phyloP scores from a whole-genome alignment of 2,797 vertebrate genomes.

The Anolis apletophallus region DNA sequence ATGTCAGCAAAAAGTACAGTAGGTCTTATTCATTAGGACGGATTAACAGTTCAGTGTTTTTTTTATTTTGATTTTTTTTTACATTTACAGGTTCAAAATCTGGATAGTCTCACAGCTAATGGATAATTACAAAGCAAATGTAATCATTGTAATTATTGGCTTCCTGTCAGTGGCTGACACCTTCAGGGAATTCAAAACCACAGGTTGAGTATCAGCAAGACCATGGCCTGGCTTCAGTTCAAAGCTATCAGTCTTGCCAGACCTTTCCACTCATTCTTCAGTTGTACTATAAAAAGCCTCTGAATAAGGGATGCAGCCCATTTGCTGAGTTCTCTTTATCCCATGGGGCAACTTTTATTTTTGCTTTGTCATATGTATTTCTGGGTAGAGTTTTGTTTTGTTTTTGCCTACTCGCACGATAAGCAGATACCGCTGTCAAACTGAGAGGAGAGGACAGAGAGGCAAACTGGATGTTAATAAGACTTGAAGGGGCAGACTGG shows the following conservation, averaged over 20 bases:
- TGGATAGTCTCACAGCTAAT: conserved; percentile 44
- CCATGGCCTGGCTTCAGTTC: conserved; percentile 20
- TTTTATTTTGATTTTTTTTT: conserved; percentile 28
- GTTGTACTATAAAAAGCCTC: not conserved
- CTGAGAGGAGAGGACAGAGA: not conserved
- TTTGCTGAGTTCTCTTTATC: conserved; percentile 6
- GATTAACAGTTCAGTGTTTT: not conserved
- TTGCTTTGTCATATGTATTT: not conserved
- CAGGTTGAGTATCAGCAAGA: conserved; percentile 42
- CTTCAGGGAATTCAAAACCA: conserved; percentile 51
- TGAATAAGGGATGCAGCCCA: conserved; percentile 20
- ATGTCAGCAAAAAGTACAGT: not conserved
- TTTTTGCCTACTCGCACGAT: not conserved
- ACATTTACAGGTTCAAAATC: conserved; percentile 5
- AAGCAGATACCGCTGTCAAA: not conserved
- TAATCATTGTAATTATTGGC: conserved; percentile 36
- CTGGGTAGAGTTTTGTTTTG: not conserved
- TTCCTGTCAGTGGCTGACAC: conserved; percentile 43
- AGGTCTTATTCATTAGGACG: not conserved
- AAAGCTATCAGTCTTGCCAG: conserved; percentile 4
- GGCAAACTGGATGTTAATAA: not conserved
- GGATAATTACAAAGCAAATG: conserved; percentile 45
- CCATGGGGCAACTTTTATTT: conserved; percentile 14
- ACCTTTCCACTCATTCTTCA: conserved; percentile 11
- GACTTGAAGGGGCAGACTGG: not conserved